A percentile compares a stretch with the other conserved stretches of the same genome.
Evolutionary conservation across 1,140 invertebrate species (phyloP).

Genomic region (Venturia canescens): DNA sequence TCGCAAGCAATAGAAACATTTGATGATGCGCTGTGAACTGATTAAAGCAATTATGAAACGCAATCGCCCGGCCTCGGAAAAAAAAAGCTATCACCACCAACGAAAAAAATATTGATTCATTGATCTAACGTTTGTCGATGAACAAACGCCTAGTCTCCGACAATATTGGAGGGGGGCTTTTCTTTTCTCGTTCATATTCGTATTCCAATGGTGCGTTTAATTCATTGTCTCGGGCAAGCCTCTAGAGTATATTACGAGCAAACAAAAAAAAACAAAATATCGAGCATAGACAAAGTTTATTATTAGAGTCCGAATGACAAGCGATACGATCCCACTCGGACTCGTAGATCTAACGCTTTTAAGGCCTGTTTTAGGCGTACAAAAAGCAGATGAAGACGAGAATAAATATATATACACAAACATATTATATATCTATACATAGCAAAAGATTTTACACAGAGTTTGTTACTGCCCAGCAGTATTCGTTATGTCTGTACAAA

Average conservation of each 20-base stretch:
- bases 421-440: neutral
- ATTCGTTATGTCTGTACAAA: constrained; percentile 55
- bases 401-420: neutral
- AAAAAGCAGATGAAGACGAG: neutral
- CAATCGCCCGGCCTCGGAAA: too few species aligned
- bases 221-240: constrained; percentile 54
- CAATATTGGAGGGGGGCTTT: constrained; percentile 8
- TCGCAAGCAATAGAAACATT: constrained; percentile 15
- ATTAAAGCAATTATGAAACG: too few species aligned
- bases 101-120: neutral
- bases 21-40: too few species aligned
- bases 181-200: constrained; percentile 12
- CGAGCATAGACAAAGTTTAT: constrained; percentile 38
- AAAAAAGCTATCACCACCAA: too few species aligned
- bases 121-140: neutral
- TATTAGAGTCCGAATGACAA: constrained; percentile 21
- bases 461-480: constrained; percentile 57
- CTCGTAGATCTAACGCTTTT: constrained; percentile 30
- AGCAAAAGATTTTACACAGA: constrained; percentile 42
- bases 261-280: constrained; percentile 45
- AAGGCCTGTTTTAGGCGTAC: neutral
- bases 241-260: constrained; percentile 59
- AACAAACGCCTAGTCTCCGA: neutral
- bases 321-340: constrained; percentile 10
- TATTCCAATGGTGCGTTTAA: constrained; percentile 68